Evolutionary conservation across 2,797 vertebrate genomes (phyloP).

Genomic region (Oryzias dopingdopingensis): DNA sequence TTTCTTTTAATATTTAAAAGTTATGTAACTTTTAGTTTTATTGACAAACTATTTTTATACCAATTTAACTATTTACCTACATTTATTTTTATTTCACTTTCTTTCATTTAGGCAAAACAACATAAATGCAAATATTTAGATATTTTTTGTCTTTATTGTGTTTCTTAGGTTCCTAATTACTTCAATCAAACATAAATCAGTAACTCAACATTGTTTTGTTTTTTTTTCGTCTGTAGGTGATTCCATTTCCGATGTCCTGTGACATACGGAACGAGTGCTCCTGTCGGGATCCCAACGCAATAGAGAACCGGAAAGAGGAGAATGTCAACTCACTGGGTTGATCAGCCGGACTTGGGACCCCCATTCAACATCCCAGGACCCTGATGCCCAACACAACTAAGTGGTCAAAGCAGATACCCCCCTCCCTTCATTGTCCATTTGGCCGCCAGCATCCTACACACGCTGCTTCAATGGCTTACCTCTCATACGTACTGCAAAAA

Average conservation of each 20-base stretch:
- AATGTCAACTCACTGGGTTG: conserved; percentile 79
- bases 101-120: no score
- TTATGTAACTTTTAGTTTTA: no score
- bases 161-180: background rate
- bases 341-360: conserved; percentile 50
- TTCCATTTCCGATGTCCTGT: conserved; percentile 94
- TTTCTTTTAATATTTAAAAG: no score
- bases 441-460: conserved; percentile 70
- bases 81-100: no score
- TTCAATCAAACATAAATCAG: background rate
- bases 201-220: background rate
- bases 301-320: conserved; percentile 83
- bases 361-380: conserved; percentile 49
- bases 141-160: no score
- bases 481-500: conserved; percentile 79
- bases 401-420: conserved; percentile 75
- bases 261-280: conserved; percentile 91
- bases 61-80: no score
- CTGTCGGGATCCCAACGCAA: conserved; percentile 89
- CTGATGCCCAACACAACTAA: conserved; percentile 59
- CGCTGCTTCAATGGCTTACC: conserved; percentile 83
- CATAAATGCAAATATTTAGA: no score
- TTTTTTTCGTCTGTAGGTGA: conserved; percentile 79
- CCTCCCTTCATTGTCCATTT: conserved; percentile 47
- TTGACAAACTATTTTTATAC: no score